phyloP scores from a whole-genome alignment of 1,140 invertebrate genomes.

The Heterodera carotae region DNA sequence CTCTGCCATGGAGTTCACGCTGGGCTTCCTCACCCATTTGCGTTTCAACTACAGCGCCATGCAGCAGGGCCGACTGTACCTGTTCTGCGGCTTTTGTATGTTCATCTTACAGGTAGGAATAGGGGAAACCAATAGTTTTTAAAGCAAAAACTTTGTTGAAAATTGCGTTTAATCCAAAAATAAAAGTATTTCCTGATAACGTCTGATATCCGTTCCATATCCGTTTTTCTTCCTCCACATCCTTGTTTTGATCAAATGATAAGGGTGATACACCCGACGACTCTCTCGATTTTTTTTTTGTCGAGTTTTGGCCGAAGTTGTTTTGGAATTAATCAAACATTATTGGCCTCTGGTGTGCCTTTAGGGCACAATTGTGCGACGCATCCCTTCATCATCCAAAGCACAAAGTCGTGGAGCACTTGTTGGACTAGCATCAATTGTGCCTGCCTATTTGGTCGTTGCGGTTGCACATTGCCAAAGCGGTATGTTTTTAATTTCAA shows the following conservation, averaged over 20 bases:
- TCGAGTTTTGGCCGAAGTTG: too few relatives aligned
- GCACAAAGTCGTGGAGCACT: constrained; percentile 77
- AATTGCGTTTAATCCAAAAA: too few relatives aligned
- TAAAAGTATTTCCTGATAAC: too few relatives aligned
- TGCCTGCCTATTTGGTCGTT: constrained; percentile 84
- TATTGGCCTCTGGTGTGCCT: too few relatives aligned
- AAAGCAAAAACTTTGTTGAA: too few relatives aligned
- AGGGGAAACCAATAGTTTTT: too few relatives aligned
- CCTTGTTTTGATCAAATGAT: too few relatives aligned
- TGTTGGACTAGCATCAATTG: constrained; percentile 80
- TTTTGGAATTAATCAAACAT: too few relatives aligned
- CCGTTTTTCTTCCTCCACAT: too few relatives aligned
- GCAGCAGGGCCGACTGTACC: constrained; percentile 97
- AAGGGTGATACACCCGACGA: too few relatives aligned
- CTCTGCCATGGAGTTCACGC: constrained; percentile 93
- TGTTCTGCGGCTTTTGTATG: constrained; percentile 89
- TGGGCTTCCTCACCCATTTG: constrained; percentile 93
- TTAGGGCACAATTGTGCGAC: constrained; percentile 78
- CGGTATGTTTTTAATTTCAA: background rate
- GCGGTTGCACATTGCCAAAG: constrained; percentile 73
- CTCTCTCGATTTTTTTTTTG: too few relatives aligned
- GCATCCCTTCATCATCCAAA: constrained; percentile 72
- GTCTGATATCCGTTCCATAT: too few relatives aligned
- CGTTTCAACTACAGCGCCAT: constrained; percentile 87
- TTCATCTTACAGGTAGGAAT: constrained; percentile 79